Evolutionary conservation across 2,113 vertebrate species (phyloP), one percentile per base, ranked within the genome.

Genomic region (Neofelis nebulosa): DNA sequence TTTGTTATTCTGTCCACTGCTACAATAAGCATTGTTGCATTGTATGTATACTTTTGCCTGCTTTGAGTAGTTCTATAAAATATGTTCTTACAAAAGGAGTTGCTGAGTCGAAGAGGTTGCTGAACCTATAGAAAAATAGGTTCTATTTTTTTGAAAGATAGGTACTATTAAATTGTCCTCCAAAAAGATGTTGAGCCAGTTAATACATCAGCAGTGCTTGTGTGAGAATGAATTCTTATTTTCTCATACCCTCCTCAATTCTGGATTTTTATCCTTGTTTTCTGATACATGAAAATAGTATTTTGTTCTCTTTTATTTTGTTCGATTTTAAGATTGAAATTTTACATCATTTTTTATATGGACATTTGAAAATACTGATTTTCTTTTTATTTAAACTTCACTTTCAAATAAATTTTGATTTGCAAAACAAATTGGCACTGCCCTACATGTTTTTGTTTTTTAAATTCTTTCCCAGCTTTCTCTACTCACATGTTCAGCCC

Each of bases 381-480:
- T 97, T 95, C 74, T 83, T 88, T 96, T n/a, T 41, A 84, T 83
- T 79, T 83, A 78, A 88, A 41, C 7, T 76, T 91, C 41, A 50
- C 55, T 93, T 88, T 85, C 5, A 92, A 76, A 61, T 71, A 92
- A 11, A 71, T 65, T 73, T 86, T 91, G 21, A 66, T 52, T 79
- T 48, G 48, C 31, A 13, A 52, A 52, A 33, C 18, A 79, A 79
- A 79, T 52, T 52, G 31, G 16, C 45, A 79, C 21, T 79, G 33
- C 76, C 48, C 31, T 79, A n/a, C 31, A n/a, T 79, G 16, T 79
- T 74, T 61, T n/a, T 48, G n/a, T 29, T 76, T 48, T 78, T 11
- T 2, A 92, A 57, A 23, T 63, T 95, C 29, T 57, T 31, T 73
- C 21, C 36, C 6, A 11, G 78, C 66, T 81, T 85, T 85, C 15